These are phyloP conservation scores for Creontiades dilutus DNA, from an alignment of 2,888 invertebrate genomes.

Conservation along the genomic window DNA sequence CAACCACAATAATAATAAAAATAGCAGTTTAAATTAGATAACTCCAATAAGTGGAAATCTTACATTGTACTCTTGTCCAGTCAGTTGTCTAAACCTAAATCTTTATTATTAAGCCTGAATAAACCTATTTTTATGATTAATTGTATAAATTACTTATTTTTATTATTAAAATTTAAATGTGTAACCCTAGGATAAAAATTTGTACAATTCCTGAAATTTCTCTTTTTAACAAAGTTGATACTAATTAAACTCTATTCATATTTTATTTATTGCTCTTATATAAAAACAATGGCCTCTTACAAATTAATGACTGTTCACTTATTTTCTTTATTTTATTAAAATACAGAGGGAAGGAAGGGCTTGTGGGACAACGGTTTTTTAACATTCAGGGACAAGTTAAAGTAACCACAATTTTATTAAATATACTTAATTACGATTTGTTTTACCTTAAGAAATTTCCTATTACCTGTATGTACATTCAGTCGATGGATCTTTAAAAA, in stretches of 20 bases:
- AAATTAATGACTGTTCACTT: constrained; percentile 76
- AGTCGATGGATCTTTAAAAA: constrained; percentile 76
- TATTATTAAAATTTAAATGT: constrained; percentile 76
- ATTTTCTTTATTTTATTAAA: constrained; percentile 74
- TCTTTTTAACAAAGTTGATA: constrained; percentile 75
- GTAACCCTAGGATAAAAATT: constrained; percentile 76
- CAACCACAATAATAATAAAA: constrained; percentile 76
- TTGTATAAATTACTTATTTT: constrained; percentile 76
- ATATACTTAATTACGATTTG: constrained; percentile 76
- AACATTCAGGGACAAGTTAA: constrained; percentile 76
- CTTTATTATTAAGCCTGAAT: constrained; percentile 76
- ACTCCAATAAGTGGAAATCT: constrained; percentile 76
- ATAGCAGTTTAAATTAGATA: constrained; percentile 75
- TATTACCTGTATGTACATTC: constrained; percentile 77
- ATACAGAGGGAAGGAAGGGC: constrained; percentile 75
- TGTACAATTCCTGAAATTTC: constrained; percentile 76
- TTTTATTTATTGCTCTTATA: constrained; percentile 76
- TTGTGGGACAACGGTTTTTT: constrained; percentile 74
- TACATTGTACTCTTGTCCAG: constrained; percentile 76
- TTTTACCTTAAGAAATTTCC: constrained; percentile 76
- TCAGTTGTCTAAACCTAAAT: constrained; percentile 76
- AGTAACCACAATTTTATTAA: constrained; percentile 76
- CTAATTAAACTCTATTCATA: constrained; percentile 75
- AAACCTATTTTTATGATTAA: constrained; percentile 76
- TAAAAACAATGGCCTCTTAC: constrained; percentile 76